Conservation (phyloP, 1,140 invertebrate species). For the Brachionus manjavacas region DNA sequence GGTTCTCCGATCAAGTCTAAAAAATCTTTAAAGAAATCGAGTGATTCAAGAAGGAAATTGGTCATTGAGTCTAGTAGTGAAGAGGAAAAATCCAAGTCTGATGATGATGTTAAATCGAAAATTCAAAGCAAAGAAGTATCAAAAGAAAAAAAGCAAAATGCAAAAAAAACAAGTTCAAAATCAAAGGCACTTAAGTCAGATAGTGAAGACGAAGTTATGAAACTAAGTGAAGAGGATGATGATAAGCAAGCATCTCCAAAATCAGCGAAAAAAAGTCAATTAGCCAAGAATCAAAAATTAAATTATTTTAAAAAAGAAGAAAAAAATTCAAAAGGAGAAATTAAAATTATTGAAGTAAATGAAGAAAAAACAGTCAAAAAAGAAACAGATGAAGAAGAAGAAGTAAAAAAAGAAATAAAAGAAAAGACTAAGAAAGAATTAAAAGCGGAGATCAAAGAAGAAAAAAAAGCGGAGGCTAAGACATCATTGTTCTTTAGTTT, state of each 20-base stretch:
- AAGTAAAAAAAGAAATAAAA: neutral
- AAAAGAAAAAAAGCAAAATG: neutral
- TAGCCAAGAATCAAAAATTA: neutral
- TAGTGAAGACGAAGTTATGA: constrained; percentile 7
- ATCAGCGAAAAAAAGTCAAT: neutral
- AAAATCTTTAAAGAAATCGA: neutral
- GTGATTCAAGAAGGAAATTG: neutral
- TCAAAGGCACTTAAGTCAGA: constrained; percentile 13
- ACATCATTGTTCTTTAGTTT: constrained; percentile 27
- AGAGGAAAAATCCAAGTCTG: neutral
- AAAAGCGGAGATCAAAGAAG: neutral
- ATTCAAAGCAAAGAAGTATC: neutral
- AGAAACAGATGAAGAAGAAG: neutral
- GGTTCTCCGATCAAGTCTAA: neutral
- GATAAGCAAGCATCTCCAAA: neutral
- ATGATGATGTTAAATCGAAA: neutral
- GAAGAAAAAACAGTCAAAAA: neutral
- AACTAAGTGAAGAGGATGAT: constrained; percentile 18
- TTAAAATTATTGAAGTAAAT: neutral
- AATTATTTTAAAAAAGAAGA: constrained; percentile 16
- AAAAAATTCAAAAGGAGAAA: neutral
- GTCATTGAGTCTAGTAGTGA: constrained; percentile 27
- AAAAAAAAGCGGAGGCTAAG: constrained; percentile 4
- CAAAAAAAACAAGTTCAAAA: neutral
- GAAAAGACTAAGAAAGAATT: neutral